Base-by-base conservation (phyloP, 2,797 vertebrate genomes). In the Phoxinus dragarum region DNA sequence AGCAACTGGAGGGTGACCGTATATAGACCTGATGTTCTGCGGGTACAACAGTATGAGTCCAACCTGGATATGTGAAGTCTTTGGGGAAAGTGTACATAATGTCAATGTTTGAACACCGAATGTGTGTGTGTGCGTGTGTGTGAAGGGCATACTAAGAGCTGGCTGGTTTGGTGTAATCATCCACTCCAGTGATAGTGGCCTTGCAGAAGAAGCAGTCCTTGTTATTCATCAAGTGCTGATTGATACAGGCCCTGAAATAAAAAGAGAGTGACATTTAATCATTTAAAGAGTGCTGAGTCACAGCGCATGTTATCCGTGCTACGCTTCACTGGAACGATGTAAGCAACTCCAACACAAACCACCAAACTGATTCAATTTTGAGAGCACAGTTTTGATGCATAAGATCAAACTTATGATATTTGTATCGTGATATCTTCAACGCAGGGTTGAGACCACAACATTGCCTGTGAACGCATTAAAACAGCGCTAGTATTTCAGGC, bases 151-250 rank as follows among this genome's bases (percentile, higher is more conserved):
- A 93, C 95, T 96, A 97, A 0, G 93, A 95, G 83, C 92, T 88
- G 86, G 94, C 81, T 0, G 97, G 96, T 91, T 99, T 98, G 92
- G 92, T 96, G 94, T 97, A 99, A 91, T 99, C 98, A 0, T 99
- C 97, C 14, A 99, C 98, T 19, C 97, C 97, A 0, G 93, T 94
- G 84, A 98, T 97, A 89, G 96, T 97, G 92, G 97, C 96, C 91
- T 97, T 98, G 95, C 98, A 99, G 96, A 99, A 99, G 94, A 99
- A 99, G 92, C 98, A 99, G 91, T 99, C 98, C 92, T 98, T 99
- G 95, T 98, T 99, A 95, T 99, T 99, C 98, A 99, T 99, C 94
- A 99, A 95, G 84, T 99, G 98, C 92, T 99, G 98, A 94, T 98
- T 97, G 94, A 99, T 99, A 87, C 98, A 99, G 90, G 98, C 98